Conservation (phyloP, 2,797 vertebrate genomes). For the Dromococcyx pavoninus region DNA sequence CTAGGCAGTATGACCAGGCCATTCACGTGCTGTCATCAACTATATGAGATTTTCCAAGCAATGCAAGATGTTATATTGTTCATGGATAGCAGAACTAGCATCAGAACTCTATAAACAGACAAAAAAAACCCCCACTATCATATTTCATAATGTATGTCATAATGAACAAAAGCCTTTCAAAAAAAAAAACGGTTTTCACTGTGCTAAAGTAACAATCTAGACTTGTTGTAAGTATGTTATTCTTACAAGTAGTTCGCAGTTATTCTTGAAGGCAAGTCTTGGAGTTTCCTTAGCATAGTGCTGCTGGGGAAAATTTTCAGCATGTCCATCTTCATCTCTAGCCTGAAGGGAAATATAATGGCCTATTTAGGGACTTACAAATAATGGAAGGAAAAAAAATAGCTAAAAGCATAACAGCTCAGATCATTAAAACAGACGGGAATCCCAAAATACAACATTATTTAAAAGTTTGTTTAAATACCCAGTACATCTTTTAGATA, state of each 20-base stretch:
- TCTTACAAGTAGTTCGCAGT: slow-evolving; percentile 99
- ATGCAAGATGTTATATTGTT: slow-evolving; percentile 75
- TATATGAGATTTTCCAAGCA: slow-evolving; percentile 75
- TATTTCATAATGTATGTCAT: slow-evolving; percentile 81
- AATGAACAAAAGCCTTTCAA: slow-evolving; percentile 79
- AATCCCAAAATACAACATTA: slow-evolving; percentile 82
- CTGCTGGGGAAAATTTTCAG: slow-evolving; percentile 97
- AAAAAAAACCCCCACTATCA: slow-evolving; percentile 58
- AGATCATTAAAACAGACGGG: slow-evolving; percentile 82
- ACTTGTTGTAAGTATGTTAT: slow-evolving; percentile 92
- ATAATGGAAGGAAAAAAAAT: slow-evolving; percentile 84
- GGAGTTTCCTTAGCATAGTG: slow-evolving; percentile 99
- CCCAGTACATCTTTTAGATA: slow-evolving; percentile 77
- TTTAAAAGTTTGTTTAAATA: slow-evolving; percentile 80
- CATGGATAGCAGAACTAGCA: slow-evolving; percentile 77
- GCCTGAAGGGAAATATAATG: slow-evolving; percentile 99
- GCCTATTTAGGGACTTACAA: slow-evolving; percentile 99
- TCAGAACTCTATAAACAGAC: slow-evolving; percentile 77
- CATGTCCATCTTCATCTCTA: slow-evolving; percentile 99
- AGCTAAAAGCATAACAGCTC: slow-evolving; percentile 84
- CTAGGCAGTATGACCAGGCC: slow-evolving; percentile 69
- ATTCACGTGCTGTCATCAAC: slow-evolving; percentile 74
- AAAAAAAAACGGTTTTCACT: slow-evolving; percentile 77
- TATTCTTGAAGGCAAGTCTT: slow-evolving; percentile 99
- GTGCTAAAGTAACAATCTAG: slow-evolving; percentile 87